Conservation (phyloP, 2,888 invertebrate genomes). For the Oxytorus armatus region DNA sequence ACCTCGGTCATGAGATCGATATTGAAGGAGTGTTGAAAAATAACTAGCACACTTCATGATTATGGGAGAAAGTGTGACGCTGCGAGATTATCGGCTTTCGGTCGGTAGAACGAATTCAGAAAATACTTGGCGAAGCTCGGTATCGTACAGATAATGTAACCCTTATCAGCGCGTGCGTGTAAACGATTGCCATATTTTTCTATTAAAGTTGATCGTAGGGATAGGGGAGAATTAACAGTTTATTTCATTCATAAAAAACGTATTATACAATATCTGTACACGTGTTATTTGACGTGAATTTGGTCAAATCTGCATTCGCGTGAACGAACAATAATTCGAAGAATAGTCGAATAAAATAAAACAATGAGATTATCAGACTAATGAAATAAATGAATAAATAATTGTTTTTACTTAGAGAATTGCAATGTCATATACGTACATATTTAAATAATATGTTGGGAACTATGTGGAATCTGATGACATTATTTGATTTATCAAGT, state of each 20-base stretch:
- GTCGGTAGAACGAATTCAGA: not conserved
- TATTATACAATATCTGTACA: too few species aligned
- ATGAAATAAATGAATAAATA: not conserved
- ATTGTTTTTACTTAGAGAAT: too few species aligned
- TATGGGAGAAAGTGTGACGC: constrained; percentile 5
- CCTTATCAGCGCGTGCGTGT: not conserved
- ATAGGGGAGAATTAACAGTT: too few species aligned
- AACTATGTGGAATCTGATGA: not conserved
- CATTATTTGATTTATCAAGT: constrained; percentile 11
- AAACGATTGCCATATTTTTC: not conserved
- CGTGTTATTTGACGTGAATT: too few species aligned
- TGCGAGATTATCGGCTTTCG: too few species aligned
- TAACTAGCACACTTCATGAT: not conserved
- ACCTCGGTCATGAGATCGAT: constrained; percentile 41
- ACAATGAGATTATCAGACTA: not conserved
- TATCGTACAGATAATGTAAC: not conserved
- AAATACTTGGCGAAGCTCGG: not conserved
- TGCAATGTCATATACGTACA: too few species aligned
- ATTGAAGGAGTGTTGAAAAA: constrained; percentile 22
- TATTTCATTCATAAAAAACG: too few species aligned
- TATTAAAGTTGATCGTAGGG: too few species aligned
- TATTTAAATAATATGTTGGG: not conserved
- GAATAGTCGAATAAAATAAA: not conserved
- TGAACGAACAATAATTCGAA: too few species aligned
- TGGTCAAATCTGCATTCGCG: too few species aligned